These are phyloP conservation scores for Sardinella longiceps DNA, from an alignment of 2,797 vertebrate genomes.

Conservation along the genomic window DNA sequence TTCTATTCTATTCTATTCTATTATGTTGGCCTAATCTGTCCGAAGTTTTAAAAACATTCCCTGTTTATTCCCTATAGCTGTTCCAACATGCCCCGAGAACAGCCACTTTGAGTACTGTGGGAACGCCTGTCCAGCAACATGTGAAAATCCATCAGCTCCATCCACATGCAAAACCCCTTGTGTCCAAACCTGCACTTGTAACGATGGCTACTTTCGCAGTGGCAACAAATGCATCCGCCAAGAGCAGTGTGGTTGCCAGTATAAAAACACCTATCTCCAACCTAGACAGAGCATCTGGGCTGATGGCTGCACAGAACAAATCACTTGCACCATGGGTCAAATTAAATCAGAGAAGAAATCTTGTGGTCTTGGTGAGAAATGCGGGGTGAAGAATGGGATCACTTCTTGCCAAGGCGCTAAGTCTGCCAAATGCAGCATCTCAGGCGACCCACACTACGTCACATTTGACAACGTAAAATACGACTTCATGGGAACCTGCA, in stretches of 20 bases:
- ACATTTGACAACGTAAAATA: slow-evolving; percentile 64
- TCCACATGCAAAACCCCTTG: slow-evolving; percentile 63
- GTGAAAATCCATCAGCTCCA: slow-evolving; percentile 40
- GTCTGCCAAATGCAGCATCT: slow-evolving; percentile 61
- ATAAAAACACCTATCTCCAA: slow-evolving; percentile 52
- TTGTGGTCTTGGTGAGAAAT: slow-evolving; percentile 70
- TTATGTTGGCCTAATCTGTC: too few species aligned
- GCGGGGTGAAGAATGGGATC: slow-evolving; percentile 62
- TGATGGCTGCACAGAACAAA: slow-evolving; percentile 49
- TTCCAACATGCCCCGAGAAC: slow-evolving; percentile 64
- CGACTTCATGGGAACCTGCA: slow-evolving; percentile 73
- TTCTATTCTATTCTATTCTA: too few species aligned
- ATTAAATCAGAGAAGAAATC: slow-evolving; percentile 45
- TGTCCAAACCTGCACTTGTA: slow-evolving; percentile 75
- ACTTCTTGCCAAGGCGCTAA: slow-evolving; percentile 67
- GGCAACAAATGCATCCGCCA: slow-evolving; percentile 61
- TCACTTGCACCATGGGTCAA: slow-evolving; percentile 56
- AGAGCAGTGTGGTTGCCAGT: slow-evolving; percentile 71
- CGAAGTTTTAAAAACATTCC: background rate
- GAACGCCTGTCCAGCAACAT: slow-evolving; percentile 71
- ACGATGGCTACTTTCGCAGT: slow-evolving; percentile 63
- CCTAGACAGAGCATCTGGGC: slow-evolving; percentile 71
- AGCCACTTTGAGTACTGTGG: slow-evolving; percentile 74
- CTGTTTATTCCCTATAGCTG: slow-evolving; percentile 46
- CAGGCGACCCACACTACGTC: slow-evolving; percentile 73